Base-by-base conservation (phyloP, 2,797 vertebrate species). In the Selene dorsalis region DNA sequence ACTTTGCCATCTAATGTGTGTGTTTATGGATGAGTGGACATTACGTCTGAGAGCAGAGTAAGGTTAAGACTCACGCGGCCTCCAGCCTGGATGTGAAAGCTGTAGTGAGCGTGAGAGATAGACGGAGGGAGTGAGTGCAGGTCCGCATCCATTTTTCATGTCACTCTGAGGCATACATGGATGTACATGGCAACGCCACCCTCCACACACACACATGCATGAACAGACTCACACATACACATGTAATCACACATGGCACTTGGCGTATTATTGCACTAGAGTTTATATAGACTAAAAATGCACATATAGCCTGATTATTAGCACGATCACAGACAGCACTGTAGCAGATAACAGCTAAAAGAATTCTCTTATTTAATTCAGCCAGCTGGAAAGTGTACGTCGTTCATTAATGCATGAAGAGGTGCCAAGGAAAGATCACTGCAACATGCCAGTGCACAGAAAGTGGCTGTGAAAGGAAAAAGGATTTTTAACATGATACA, bases 91-190 rank as follows among this genome's bases (percentile, higher is more conserved):
- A 75, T 66, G 68, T 14, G 35, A 61, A 12, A 56, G 38, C 53
- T 13, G 32, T 26, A 39, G 48, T 66, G 75, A 72, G 75, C 70
- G 73, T 63, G 64, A 69, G 64, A 41, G 72, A 83, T 41, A 43
- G 63, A 83, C 58, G 41, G 41, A 68, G 30, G 43, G 43, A 66
- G 69, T 7, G 47, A 70, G 57, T 57, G 60, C 58, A 77, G 57
- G 73, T 83, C 84, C 80, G 56, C 84, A 87, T 91, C 41, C 56
- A 91, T 89, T 89, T 90, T 83, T 74, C 69, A 86, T 84, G 77
- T 84, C 76, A 64, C 77, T 86, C 43, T 53, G 6, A 61, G 60
- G 64, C 69, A 77, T 62, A 84, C 73, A 76, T 61, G 41, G 47
- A 83, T 63, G 64, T 81, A 73, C 26, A 47, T 30, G 24, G 20